phyloP scores from a whole-genome alignment of 2,797 vertebrate genomes.

The Sebastes ruberrimus region DNA sequence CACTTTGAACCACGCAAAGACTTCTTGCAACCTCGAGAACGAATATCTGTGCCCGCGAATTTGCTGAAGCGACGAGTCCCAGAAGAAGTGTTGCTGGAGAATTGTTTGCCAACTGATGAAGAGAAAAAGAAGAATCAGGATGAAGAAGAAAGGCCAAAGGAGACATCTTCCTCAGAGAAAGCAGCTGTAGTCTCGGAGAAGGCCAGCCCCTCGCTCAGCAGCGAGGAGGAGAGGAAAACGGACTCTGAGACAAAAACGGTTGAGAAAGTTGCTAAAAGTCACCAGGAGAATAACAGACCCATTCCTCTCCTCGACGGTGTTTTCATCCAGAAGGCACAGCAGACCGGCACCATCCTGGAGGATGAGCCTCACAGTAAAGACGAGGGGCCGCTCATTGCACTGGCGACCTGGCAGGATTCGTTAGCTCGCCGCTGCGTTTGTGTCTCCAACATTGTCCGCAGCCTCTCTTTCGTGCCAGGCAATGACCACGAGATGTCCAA shows the following conservation, averaged over 20 bases:
- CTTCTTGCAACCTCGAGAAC: constrained; percentile 83
- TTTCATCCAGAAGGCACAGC: constrained; percentile 79
- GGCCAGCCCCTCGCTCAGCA: constrained; percentile 75
- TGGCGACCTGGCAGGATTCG: constrained; percentile 97
- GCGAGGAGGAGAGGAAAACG: constrained; percentile 70
- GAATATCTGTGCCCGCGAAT: constrained; percentile 73
- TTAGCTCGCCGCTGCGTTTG: constrained; percentile 95
- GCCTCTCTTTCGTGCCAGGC: constrained; percentile 97
- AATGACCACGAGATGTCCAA: constrained; percentile 99
- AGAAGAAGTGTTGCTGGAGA: constrained; percentile 63
- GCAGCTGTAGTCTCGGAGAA: constrained; percentile 41
- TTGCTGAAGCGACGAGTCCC: constrained; percentile 60
- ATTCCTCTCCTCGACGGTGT: constrained; percentile 80
- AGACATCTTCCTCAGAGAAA: constrained; percentile 63
- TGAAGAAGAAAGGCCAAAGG: constrained; percentile 65
- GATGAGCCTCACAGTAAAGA: constrained; percentile 99
- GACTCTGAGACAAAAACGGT: constrained; percentile 79
- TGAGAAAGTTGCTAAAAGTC: constrained; percentile 67
- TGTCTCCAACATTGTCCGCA: constrained; percentile 97
- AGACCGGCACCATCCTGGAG: constrained; percentile 90
- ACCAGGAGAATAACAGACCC: constrained; percentile 81
- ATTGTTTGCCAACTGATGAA: constrained; percentile 72
- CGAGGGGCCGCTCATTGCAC: constrained; percentile 93
- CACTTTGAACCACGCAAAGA: constrained; percentile 93
- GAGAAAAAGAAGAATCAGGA: constrained; percentile 73